Evolutionary conservation across 2,888 invertebrate species (phyloP).

Genomic region (Pandemis cinnamomeana): DNA sequence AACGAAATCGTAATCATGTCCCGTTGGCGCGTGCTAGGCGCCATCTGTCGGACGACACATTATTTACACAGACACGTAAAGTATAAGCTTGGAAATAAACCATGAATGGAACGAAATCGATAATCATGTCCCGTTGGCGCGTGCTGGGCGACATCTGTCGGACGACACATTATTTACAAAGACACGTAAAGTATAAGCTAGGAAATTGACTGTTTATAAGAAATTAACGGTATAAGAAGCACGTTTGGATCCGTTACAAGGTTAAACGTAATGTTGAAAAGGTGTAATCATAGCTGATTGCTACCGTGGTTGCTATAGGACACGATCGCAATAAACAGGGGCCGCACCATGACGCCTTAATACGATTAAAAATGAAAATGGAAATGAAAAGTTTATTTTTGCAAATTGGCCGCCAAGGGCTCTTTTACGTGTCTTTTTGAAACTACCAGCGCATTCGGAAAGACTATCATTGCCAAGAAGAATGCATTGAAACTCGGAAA

Average conservation of each 20-base stretch:
- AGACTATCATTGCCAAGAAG: too few species aligned
- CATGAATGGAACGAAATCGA: neutral
- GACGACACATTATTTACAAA: conserved; percentile 5
- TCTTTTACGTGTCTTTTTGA: too few species aligned
- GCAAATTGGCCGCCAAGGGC: too few species aligned
- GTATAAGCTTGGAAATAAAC: conserved; percentile 20
- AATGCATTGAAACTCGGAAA: too few species aligned
- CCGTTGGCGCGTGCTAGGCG: conserved; percentile 47
- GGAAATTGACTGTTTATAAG: conserved; percentile 21
- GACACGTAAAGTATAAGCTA: conserved; percentile 10
- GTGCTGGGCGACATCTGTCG: conserved; percentile 46
- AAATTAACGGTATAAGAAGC: neutral
- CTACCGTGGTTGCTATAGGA: neutral
- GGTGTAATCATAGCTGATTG: neutral
- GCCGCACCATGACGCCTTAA: too few species aligned
- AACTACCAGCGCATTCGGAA: too few species aligned
- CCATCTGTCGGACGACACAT: conserved; percentile 43
- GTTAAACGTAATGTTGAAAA: neutral
- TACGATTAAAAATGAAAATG: too few species aligned
- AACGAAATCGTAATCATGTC: conserved; percentile 27
- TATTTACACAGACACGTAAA: conserved; percentile 3
- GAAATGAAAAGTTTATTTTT: too few species aligned
- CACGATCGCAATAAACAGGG: neutral
- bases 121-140: conserved; percentile 46
- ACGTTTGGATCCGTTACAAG: conserved; percentile 18